These are phyloP conservation scores for Clitarchus hookeri DNA, from an alignment of 2,888 invertebrate genomes.

Conservation along the genomic window DNA sequence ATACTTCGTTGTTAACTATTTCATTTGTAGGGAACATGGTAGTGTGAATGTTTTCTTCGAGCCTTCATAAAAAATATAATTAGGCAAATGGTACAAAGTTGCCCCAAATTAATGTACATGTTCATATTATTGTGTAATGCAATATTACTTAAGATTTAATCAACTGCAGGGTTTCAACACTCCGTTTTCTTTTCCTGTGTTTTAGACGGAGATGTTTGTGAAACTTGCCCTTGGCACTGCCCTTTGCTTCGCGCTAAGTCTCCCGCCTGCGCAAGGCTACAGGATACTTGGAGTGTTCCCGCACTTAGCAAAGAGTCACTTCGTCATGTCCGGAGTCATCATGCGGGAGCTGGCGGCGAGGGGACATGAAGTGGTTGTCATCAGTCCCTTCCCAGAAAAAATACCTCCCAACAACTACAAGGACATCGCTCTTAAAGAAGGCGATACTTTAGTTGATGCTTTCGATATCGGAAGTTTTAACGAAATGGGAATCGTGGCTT, in stretches of 20 bases:
- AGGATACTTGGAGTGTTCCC: constrained; percentile 36
- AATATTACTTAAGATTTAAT: too few species aligned
- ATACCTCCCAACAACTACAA: constrained; percentile 28
- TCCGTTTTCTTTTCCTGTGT: too few species aligned
- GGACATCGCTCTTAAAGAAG: constrained; percentile 27
- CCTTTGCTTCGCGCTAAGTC: not conserved
- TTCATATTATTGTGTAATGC: too few species aligned
- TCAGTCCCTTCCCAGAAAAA: constrained; percentile 33
- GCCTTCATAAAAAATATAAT: too few species aligned
- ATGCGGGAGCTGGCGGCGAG: constrained; percentile 35
- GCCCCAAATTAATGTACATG: too few species aligned
- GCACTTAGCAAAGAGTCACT: constrained; percentile 34
- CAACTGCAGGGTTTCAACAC: too few species aligned
- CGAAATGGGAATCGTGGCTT: not conserved
- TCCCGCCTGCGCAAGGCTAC: not conserved
- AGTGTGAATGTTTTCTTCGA: too few species aligned
- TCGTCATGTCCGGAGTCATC: constrained; percentile 29
- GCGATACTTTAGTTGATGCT: constrained; percentile 25
- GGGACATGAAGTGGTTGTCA: constrained; percentile 36
- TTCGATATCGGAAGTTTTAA: too few species aligned
- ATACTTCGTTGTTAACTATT: too few species aligned
- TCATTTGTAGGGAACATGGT: too few species aligned
- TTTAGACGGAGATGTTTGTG: not conserved
- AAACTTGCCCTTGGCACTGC: not conserved
- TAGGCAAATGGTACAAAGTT: too few species aligned